Evolutionary conservation across 1,140 invertebrate genomes (phyloP).

Genomic region (Pseudomyrmex pallidus): DNA sequence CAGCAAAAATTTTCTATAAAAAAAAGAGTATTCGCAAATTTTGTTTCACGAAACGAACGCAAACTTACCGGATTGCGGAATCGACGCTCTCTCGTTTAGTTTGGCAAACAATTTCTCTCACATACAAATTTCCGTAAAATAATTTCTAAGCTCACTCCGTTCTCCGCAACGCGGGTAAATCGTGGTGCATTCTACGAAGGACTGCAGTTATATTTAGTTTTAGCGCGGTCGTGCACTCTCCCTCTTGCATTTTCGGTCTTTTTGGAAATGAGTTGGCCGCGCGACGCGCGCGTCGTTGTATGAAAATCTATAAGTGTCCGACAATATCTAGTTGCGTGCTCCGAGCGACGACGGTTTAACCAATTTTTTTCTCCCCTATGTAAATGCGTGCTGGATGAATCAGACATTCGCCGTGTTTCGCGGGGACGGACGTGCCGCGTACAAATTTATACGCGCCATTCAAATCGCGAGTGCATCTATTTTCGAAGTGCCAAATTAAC

Average conservation of each 20-base stretch:
- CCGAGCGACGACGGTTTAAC: background rate
- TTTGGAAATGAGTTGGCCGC: conserved; percentile 79
- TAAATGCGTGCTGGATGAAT: background rate
- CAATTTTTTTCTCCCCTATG: background rate
- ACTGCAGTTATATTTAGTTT: conserved; percentile 82
- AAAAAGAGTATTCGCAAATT: background rate
- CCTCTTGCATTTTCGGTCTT: conserved; percentile 79
- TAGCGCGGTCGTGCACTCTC: conserved; percentile 77
- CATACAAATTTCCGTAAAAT: conserved; percentile 49
- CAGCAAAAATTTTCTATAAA: too few relatives aligned
- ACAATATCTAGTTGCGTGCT: conserved; percentile 12
- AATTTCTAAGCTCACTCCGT: conserved; percentile 35
- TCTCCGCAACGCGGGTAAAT: conserved; percentile 66
- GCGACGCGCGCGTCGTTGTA: background rate
- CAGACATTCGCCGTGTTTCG: too few relatives aligned
- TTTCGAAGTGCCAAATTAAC: too few relatives aligned
- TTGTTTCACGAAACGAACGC: background rate
- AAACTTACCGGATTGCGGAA: background rate
- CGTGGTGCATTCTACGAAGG: conserved; percentile 75
- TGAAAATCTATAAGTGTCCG: conserved; percentile 24
- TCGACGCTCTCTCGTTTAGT: background rate
- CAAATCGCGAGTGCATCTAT: too few relatives aligned
- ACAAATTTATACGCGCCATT: too few relatives aligned
- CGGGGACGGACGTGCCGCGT: too few relatives aligned
- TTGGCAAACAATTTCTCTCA: background rate